Evolutionary conservation across 2,797 vertebrate species (phyloP).

Genomic region (Gymnothorax reevesii): DNA sequence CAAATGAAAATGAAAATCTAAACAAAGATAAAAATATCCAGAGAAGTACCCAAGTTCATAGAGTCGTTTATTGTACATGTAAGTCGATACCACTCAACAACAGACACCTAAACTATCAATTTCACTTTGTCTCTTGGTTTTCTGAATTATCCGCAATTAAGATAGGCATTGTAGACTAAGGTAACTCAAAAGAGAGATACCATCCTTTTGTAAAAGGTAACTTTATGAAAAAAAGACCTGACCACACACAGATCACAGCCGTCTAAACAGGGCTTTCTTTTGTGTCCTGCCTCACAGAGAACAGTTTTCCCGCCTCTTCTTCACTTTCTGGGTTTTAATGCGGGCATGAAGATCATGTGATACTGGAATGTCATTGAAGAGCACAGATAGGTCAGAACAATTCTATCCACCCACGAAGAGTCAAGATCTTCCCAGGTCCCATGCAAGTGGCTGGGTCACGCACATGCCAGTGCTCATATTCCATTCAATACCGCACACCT

Average conservation of each 20-base stretch:
- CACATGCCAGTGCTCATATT: constrained; percentile 45
- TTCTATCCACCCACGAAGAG: constrained; percentile 41
- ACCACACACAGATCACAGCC: constrained; percentile 41
- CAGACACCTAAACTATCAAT: background rate
- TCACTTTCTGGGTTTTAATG: constrained; percentile 40
- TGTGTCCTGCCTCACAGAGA: constrained; percentile 43
- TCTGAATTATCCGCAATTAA: background rate
- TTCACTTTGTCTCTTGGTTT: background rate
- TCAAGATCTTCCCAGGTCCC: constrained; percentile 61
- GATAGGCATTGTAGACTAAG: background rate
- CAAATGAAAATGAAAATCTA: background rate
- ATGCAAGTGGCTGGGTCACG: background rate
- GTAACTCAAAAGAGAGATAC: background rate
- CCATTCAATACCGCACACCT: constrained; percentile 55
- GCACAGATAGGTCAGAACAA: constrained; percentile 44
- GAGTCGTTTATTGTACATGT: background rate
- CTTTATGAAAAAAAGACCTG: background rate
- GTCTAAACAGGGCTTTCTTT: constrained; percentile 22
- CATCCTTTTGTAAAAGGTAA: background rate
- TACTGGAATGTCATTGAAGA: constrained; percentile 61
- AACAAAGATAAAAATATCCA: background rate
- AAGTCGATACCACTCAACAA: background rate
- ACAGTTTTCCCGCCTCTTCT: constrained; percentile 50
- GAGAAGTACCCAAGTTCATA: background rate
- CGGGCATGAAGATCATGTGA: constrained; percentile 52